These are phyloP conservation scores for Siniperca knerii DNA, from an alignment of 2,113 vertebrate genomes.

Conservation along the genomic window DNA sequence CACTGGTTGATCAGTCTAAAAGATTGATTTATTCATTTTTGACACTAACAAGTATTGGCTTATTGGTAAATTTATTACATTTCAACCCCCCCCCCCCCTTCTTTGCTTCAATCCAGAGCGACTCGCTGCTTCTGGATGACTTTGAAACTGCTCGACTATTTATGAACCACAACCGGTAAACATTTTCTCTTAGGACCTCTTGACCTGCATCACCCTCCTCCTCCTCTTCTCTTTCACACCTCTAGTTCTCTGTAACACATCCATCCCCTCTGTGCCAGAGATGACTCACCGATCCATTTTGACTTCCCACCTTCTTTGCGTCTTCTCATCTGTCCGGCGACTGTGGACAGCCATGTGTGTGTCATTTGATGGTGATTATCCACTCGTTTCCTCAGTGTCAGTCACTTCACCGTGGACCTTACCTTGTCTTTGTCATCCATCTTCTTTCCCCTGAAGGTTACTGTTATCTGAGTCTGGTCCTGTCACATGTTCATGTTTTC, in stretches of 20 bases:
- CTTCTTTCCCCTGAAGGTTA: conserved; percentile 47
- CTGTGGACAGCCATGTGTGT: neutral
- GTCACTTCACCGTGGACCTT: neutral
- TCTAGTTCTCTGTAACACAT: conserved; percentile 54
- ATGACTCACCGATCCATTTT: conserved; percentile 45
- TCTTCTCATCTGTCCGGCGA: conserved; percentile 18
- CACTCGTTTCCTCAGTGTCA: conserved; percentile 1
- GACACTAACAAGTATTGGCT: neutral
- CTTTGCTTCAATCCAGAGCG: conserved; percentile 81
- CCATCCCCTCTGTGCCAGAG: conserved; percentile 21
- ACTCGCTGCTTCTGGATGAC: conserved; percentile 83
- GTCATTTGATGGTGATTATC: neutral
- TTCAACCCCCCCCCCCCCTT: conserved; percentile 32
- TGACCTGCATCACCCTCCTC: conserved; percentile 33
- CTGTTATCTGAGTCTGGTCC: conserved; percentile 19
- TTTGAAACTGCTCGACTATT: conserved; percentile 83
- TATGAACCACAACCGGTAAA: conserved; percentile 82
- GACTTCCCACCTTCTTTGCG: conserved; percentile 17
- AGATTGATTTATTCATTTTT: neutral
- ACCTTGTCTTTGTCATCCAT: neutral
- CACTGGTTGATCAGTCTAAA: neutral
- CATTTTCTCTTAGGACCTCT: conserved; percentile 72
- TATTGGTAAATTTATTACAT: conserved; percentile 15
- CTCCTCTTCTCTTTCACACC: conserved; percentile 21
- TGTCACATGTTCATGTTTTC: conserved; percentile 2